These are phyloP conservation scores for Leucosticte australis DNA, from an alignment of 2,113 vertebrate genomes.

Conservation along the genomic window DNA sequence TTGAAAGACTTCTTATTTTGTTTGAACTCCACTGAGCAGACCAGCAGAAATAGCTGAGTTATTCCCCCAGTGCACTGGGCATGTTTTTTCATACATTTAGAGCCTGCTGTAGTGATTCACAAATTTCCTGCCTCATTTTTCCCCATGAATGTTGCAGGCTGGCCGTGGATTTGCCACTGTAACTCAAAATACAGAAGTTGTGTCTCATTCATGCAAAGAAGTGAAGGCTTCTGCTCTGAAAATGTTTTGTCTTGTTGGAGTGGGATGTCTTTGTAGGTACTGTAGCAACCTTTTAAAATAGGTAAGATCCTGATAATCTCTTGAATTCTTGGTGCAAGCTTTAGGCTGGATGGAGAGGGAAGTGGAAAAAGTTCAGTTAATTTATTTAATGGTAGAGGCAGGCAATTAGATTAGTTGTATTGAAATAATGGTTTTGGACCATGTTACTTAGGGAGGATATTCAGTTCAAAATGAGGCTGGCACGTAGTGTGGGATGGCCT, in stretches of 20 bases:
- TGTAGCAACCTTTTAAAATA: background rate
- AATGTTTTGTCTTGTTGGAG: background rate
- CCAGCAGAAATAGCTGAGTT: background rate
- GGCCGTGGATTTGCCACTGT: background rate
- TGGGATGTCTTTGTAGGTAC: background rate
- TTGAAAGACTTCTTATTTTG: background rate
- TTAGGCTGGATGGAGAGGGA: background rate
- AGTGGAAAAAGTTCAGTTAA: background rate
- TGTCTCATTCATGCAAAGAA: background rate
- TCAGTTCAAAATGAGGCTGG: background rate
- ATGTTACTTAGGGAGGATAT: background rate
- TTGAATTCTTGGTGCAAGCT: background rate
- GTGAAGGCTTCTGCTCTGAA: background rate
- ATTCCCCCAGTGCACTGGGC: background rate
- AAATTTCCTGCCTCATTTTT: background rate
- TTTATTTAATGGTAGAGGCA: background rate
- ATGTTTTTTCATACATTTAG: background rate
- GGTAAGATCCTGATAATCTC: background rate
- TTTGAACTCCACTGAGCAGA: background rate
- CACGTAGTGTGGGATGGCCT: background rate
- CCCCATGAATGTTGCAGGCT: background rate
- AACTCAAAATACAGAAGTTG: background rate
- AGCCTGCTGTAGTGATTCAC: background rate
- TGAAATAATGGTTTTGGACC: background rate
- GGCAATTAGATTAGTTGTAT: background rate